phyloP scores from a whole-genome alignment of 1,140 invertebrate species.

The Pogonomyrmex californicus region DNA sequence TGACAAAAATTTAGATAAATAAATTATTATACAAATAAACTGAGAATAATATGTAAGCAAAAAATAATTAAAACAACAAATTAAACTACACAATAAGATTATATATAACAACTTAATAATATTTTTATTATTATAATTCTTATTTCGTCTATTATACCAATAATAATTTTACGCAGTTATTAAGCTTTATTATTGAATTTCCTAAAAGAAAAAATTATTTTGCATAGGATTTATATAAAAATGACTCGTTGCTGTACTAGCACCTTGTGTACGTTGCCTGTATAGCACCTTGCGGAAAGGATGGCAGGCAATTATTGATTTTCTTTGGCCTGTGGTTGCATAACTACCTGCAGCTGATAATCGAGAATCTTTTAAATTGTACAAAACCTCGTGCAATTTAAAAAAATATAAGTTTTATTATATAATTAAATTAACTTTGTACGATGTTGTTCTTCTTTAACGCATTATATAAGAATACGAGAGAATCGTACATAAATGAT shows the following conservation, averaged over 20 bases:
- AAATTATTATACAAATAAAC: background rate
- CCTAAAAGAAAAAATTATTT: conserved; percentile 12
- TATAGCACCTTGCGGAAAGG: conserved; percentile 26
- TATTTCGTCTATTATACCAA: background rate
- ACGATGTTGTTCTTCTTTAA: background rate
- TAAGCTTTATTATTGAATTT: background rate
- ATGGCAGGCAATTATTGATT: conserved; percentile 76
- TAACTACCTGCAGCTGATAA: conserved; percentile 67
- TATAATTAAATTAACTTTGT: background rate
- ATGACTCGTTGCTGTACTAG: background rate
- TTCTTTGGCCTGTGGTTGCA: conserved; percentile 68
- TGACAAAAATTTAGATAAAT: background rate
- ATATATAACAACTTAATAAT: background rate
- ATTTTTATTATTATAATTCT: background rate
- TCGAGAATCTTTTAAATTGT: background rate
- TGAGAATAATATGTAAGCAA: background rate
- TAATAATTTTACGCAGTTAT: background rate
- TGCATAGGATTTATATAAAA: background rate
- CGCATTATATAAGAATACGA: background rate
- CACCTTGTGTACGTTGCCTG: too few species aligned
- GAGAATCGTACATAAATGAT: background rate
- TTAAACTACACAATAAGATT: background rate
- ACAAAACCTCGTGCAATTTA: background rate
- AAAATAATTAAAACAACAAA: background rate
- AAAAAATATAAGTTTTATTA: background rate